A percentile compares a stretch with the other conserved stretches of the same genome.
phyloP scores from a whole-genome alignment of 1,140 invertebrate species.

The Prorops nasuta region DNA sequence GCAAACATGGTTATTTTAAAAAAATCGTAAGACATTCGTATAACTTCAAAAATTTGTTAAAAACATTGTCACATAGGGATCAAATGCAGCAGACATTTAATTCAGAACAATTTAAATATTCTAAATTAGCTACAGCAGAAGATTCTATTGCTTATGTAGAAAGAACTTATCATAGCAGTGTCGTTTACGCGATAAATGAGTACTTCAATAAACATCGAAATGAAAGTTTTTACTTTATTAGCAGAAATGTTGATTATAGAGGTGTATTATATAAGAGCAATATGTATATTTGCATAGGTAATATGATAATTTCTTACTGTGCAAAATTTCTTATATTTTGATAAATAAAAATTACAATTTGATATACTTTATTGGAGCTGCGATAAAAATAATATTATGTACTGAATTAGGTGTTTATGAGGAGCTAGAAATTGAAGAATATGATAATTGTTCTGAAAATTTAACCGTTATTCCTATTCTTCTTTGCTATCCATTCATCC shows the following conservation, averaged over 20 bases:
- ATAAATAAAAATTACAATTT: not conserved
- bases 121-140: not conserved
- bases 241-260: not conserved
- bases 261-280: not conserved
- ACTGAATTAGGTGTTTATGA: not conserved
- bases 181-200: not conserved
- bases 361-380: not conserved
- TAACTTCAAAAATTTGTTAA: constrained; percentile 3
- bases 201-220: not conserved
- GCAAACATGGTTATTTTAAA: constrained; percentile 5
- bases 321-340: no score
- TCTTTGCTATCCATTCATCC: no score
- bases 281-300: not conserved
- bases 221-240: not conserved
- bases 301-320: not conserved
- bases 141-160: not conserved
- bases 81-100: not conserved
- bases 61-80: not conserved
- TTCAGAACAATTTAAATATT: not conserved
- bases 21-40: not conserved
- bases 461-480: no score
- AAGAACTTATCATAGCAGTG: not conserved
- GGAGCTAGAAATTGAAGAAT: no score
- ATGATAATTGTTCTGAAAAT: not conserved
- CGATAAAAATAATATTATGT: not conserved